Base-by-base conservation (phyloP, 2,113 vertebrate genomes). In the Hemiprocne comata region DNA sequence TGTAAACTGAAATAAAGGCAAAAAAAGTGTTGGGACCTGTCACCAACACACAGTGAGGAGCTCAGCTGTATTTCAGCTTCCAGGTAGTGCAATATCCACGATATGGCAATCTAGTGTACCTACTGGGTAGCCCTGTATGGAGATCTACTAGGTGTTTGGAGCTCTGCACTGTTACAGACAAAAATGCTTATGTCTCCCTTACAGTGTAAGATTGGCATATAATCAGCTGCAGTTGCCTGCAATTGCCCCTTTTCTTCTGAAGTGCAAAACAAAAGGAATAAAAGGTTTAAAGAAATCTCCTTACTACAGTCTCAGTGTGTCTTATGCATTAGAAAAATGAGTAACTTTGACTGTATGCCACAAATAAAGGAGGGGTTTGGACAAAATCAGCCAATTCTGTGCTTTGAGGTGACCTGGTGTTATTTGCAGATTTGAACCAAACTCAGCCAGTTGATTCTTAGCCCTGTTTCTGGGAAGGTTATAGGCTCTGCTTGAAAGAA, bases 1-100 rank as follows among this genome's bases (percentile, higher is more conserved):
- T 62, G 10, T 21, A 74, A 66, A 54, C 17, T 21, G 42, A 74
- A 85, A 62, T 62, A 12, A 21, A 48, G n/a, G n/a, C n/a, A 46
- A 65, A 79, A 26, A 21, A 55, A 55, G 34, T 1, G 0, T 29
- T 2, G 1, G 26, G 14, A 38, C 23, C 6, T 3, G 7, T 62
- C 50, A 53, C 26, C 0, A 0, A 5, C 8, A 61, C 16, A 73
- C 11, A 28, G 5, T 21, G 34, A 57, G 55, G 7, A 77, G 15
- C 11, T 73, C 16, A 95, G 13, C 6, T 50, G 3, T n/a, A 58
- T 58, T 76, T 85, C 40, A 54, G 5, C 26, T 86, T 80, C 50
- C 17, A 67, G 17, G 15, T 8, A 46, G 17, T 36, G 3, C 36
- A 75, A 83, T 54, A 66, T 16, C 23, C 46, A 64, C 0, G 2